These are phyloP conservation scores for Dynastes grantii DNA, from an alignment of 2,888 invertebrate genomes.

Conservation along the genomic window DNA sequence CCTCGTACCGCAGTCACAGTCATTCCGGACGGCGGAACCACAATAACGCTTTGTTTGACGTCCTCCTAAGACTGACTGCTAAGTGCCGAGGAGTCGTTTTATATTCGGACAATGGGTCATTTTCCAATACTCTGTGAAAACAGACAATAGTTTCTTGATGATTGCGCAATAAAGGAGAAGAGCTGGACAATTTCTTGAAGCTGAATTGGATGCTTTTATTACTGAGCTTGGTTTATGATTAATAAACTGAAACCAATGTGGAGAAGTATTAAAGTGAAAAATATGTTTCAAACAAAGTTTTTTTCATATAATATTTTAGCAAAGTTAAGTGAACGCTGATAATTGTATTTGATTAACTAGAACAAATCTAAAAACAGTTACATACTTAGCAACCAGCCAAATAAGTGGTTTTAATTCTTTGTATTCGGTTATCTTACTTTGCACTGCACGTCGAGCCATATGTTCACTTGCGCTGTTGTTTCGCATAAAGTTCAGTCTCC, in stretches of 20 bases:
- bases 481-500: no score
- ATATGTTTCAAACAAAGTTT: no score
- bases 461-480: no score
- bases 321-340: no score
- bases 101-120: constrained; percentile 39
- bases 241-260: constrained; percentile 2
- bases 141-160: constrained; percentile 32
- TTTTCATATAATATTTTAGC: no score
- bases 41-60: constrained; percentile 47
- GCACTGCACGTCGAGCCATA: no score
- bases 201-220: background rate
- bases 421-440: no score
- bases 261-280: no score
- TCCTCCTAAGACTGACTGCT: constrained; percentile 29
- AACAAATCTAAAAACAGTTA: no score
- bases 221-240: background rate
- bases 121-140: constrained; percentile 38
- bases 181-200: background rate
- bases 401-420: no score
- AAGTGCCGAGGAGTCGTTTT: constrained; percentile 39
- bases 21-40: constrained; percentile 35
- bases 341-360: no score
- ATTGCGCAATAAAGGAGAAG: constrained; percentile 11
- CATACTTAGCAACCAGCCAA: no score
- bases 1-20: constrained; percentile 26